Evolutionary conservation across 1,140 invertebrate genomes (phyloP).

Genomic region (Centruroides sculpturatus): DNA sequence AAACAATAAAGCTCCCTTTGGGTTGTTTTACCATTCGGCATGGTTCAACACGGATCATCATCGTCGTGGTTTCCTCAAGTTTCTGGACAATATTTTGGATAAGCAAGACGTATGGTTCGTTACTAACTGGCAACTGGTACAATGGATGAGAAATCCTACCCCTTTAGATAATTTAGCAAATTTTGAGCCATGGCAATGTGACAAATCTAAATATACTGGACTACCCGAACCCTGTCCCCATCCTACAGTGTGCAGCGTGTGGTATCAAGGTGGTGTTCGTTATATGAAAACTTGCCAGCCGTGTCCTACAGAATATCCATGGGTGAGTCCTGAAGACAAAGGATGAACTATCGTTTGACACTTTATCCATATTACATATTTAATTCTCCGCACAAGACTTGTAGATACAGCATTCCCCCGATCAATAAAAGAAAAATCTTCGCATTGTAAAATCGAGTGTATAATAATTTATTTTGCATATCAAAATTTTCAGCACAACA

Average conservation of each 20-base stretch:
- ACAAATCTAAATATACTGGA: slow-evolving; percentile 37
- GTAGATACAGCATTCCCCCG: too few species aligned
- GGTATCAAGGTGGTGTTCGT: slow-evolving; percentile 80
- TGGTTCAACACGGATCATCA: slow-evolving; percentile 92
- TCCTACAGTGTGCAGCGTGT: slow-evolving; percentile 82
- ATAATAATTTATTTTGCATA: too few species aligned
- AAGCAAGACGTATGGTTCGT: slow-evolving; percentile 82
- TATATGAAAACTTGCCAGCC: slow-evolving; percentile 77
- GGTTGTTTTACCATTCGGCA: slow-evolving; percentile 81
- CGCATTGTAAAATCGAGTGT: too few species aligned
- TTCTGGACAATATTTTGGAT: slow-evolving; percentile 71
- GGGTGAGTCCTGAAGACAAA: slow-evolving; percentile 50
- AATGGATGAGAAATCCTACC: slow-evolving; percentile 82
- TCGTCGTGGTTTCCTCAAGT: slow-evolving; percentile 83
- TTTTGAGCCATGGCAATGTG: slow-evolving; percentile 74
- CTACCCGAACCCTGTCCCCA: slow-evolving; percentile 80
- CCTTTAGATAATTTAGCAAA: slow-evolving; percentile 58
- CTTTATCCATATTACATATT: too few species aligned
- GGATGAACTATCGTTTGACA: too few species aligned
- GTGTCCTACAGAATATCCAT: slow-evolving; percentile 80
- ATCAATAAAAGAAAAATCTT: too few species aligned
- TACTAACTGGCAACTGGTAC: slow-evolving; percentile 81
- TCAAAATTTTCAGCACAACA: too few species aligned
- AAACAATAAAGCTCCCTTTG: slow-evolving; percentile 81
- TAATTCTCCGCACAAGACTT: too few species aligned